These are phyloP conservation scores for Matsumyia berberina DNA, from an alignment of 2,888 invertebrate species.

Conservation along the genomic window DNA sequence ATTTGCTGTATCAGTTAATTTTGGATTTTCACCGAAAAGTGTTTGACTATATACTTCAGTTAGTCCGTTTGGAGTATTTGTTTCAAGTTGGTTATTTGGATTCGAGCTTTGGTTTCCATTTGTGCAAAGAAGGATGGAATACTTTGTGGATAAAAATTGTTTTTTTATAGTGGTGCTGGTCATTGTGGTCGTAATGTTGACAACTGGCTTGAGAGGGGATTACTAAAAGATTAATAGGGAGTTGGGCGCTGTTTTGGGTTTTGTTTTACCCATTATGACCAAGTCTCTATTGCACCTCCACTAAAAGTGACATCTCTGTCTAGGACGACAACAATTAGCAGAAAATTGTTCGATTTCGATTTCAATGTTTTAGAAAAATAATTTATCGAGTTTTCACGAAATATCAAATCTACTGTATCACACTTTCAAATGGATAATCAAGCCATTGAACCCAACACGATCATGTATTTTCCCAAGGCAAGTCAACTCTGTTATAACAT, in stretches of 20 bases:
- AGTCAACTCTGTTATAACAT: too few species aligned
- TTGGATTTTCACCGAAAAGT: conserved; percentile 41
- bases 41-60: conserved; percentile 29
- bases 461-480: too few species aligned
- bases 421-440: too few species aligned
- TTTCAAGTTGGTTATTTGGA: conserved; percentile 21
- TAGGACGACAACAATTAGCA: too few species aligned
- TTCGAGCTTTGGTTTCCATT: conserved; percentile 31
- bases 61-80: conserved; percentile 12
- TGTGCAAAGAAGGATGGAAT: not conserved
- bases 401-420: too few species aligned
- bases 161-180: not conserved
- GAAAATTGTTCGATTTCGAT: too few species aligned
- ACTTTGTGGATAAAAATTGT: not conserved
- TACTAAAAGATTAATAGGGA: conserved; percentile 5
- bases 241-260: not conserved
- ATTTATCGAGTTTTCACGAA: too few species aligned
- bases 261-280: too few species aligned
- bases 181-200: not conserved
- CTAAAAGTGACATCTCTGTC: too few species aligned
- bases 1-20: conserved; percentile 73
- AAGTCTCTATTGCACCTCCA: too few species aligned
- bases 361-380: too few species aligned
- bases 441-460: too few species aligned
- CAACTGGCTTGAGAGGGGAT: not conserved